Base-by-base conservation (phyloP, 2,888 invertebrate genomes). In the Leucoma salicis region DNA sequence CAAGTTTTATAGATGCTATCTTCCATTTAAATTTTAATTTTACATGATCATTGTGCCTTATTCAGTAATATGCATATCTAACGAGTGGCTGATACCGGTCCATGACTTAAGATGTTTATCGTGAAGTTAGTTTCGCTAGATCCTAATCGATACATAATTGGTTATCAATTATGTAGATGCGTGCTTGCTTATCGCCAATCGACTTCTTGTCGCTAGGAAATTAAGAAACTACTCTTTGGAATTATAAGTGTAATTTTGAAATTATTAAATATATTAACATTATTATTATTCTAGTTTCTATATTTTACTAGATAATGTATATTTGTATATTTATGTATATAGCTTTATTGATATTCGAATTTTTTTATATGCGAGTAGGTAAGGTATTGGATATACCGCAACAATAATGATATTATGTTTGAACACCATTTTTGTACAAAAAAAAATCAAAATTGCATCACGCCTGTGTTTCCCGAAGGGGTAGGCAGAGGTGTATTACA, bases 1-100 rank as follows among this genome's bases (percentile, higher is more conserved):
- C 53, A 43, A 63, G 64, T 72, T 81, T 78, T 78, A 78, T 77
- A 70, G 74, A 66, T 66, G 61, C 70, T 63, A 70, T 66, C 66
- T 73, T 57, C 60, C 57, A 70, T 77, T 79, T 74, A 72, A 78
- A 83, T 79, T 76, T 79, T 75, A 77, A 81, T 76, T 72, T 63
- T 60, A 78, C 66, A 64, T 63, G 69, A 71, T 75, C 62, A 70
- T 76, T 68, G 64, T 62, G 55, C 55, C 44, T 48, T 53, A 51
- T 52, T 57, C 51, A 53, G 56, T 60, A 53, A 54, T 60, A 49
- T 55, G 47, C 53, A 61, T 61, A 53, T 59, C 46, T 53, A 65
- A 67, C 60, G 46, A 57, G 53, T 48, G 37, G 45, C 36, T 49
- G 43, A 58, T 61, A 57, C 56, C 47, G 48, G 59, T 54, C 49